Evolutionary conservation across 2,113 vertebrate species (phyloP).

Genomic region (Lasiurus borealis): DNA sequence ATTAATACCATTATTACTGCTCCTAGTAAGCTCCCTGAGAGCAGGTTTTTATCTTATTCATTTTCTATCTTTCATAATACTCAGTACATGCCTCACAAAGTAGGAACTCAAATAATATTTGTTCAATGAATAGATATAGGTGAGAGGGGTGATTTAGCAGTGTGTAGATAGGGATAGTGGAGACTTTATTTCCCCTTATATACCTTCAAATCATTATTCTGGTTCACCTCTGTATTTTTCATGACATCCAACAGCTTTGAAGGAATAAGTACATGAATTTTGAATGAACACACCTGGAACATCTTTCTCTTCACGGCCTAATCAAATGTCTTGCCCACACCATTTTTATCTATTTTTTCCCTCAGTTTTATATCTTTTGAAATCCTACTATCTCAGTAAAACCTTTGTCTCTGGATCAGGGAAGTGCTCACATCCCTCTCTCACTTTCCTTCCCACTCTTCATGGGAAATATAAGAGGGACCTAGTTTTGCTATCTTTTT

Average conservation of each 20-base stretch:
- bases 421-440: background rate
- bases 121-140: background rate
- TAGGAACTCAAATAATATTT: background rate
- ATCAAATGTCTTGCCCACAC: background rate
- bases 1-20: background rate
- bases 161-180: background rate
- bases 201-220: background rate
- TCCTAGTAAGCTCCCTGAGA: slow-evolving; percentile 18
- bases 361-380: background rate
- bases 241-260: slow-evolving; percentile 2
- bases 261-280: background rate
- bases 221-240: background rate
- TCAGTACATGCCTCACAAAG: slow-evolving; percentile 22
- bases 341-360: background rate
- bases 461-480: background rate
- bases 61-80: background rate
- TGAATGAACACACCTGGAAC: background rate
- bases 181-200: background rate
- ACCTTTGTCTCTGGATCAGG: background rate
- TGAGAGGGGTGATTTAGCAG: slow-evolving; percentile 8
- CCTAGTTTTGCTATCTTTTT: background rate
- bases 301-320: background rate
- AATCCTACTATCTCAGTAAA: background rate
- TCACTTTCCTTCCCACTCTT: rapidly evolving
- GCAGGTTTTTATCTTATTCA: background rate